These are phyloP conservation scores for Etheostoma spectabile DNA, from an alignment of 2,113 vertebrate genomes.

Conservation along the genomic window DNA sequence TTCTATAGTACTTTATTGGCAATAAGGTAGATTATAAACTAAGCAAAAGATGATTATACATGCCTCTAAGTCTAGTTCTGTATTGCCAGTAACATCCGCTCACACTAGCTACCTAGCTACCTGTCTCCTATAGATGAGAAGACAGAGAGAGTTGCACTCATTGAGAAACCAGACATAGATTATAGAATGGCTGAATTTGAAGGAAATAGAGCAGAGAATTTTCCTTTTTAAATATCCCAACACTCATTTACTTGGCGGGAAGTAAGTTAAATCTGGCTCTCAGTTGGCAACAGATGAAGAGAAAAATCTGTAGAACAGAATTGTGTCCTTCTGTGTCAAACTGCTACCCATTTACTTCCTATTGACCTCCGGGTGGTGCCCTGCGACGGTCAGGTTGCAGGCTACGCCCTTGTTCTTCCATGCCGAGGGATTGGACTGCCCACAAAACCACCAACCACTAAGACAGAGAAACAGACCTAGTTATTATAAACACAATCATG, in stretches of 20 bases:
- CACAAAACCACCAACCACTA: slow-evolving; percentile 67
- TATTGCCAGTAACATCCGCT: not conserved
- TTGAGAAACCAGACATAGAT: slow-evolving; percentile 18
- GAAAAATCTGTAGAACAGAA: slow-evolving; percentile 18
- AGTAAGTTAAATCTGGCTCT: slow-evolving; percentile 47
- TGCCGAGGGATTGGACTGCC: slow-evolving; percentile 60
- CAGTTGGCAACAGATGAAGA: slow-evolving; percentile 26
- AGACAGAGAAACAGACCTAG: slow-evolving; percentile 61
- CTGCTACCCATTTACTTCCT: slow-evolving; percentile 63
- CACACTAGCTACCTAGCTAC: not conserved
- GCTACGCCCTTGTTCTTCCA: slow-evolving; percentile 49
- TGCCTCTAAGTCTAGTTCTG: not conserved
- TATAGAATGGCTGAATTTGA: slow-evolving; percentile 32
- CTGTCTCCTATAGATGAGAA: not conserved
- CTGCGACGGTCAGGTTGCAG: slow-evolving; percentile 59
- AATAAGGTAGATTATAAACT: not conserved
- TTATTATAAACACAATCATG: slow-evolving; percentile 76
- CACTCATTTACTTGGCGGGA: slow-evolving; percentile 57
- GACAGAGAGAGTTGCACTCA: not conserved
- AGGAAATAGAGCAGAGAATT: slow-evolving; percentile 38
- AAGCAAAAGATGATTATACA: not conserved
- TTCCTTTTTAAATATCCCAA: slow-evolving; percentile 49
- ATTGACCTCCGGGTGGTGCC: slow-evolving; percentile 77
- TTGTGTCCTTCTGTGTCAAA: slow-evolving; percentile 48
- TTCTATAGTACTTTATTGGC: not conserved